Conservation (phyloP, 2,888 invertebrate species). For the Cheilosia impressa region DNA sequence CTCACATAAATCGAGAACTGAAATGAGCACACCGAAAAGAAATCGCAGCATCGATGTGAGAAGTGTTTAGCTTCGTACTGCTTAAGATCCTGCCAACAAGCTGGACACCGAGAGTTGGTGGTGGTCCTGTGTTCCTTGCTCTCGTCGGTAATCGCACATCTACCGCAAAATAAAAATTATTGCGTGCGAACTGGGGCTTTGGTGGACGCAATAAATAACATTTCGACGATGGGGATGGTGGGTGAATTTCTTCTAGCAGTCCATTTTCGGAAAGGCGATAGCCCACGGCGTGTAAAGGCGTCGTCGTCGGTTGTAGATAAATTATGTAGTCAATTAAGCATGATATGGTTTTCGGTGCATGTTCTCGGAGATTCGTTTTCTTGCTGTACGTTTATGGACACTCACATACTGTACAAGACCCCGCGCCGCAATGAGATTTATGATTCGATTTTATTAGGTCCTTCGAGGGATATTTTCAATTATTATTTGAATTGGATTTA, state of each 20-base stretch:
- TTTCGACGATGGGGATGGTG: constrained; percentile 26
- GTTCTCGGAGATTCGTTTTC: constrained; percentile 49
- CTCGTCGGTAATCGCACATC: constrained; percentile 38
- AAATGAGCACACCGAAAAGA: constrained; percentile 38
- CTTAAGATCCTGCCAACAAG: constrained; percentile 53
- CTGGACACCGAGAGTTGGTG: constrained; percentile 27
- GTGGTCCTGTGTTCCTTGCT: constrained; percentile 30
- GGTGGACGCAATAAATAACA: constrained; percentile 68
- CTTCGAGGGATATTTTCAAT: constrained; percentile 72
- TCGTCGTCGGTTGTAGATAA: constrained; percentile 77
- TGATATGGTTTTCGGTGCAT: constrained; percentile 77
- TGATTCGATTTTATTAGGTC: constrained; percentile 71
- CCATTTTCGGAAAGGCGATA: constrained; percentile 6
- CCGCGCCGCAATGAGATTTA: constrained; percentile 63
- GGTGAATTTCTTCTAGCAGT: constrained; percentile 18
- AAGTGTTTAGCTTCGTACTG: constrained; percentile 53
- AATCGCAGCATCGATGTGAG: constrained; percentile 35
- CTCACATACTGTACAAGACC: constrained; percentile 13
- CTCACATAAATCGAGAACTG: constrained; percentile 49
- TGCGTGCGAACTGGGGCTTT: constrained; percentile 70
- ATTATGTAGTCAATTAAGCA: constrained; percentile 82
- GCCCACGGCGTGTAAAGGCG: constrained; percentile 50
- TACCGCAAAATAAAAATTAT: constrained; percentile 74
- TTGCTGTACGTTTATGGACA: not conserved
- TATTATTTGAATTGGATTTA: constrained; percentile 73